phyloP scores from a whole-genome alignment of 2,113 vertebrate species.

The Sceloporus tristichus region DNA sequence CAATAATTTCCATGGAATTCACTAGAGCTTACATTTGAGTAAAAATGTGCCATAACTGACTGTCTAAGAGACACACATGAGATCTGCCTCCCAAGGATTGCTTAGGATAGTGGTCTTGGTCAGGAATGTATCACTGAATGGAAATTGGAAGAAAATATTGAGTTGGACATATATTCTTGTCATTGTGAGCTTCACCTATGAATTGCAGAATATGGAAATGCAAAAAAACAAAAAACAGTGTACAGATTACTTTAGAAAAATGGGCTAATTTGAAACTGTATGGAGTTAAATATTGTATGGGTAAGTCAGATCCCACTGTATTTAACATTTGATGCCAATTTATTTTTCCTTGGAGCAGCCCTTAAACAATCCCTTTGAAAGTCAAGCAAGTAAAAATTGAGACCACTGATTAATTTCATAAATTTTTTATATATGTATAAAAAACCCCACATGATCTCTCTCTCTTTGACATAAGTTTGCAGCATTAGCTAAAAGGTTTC shows the following conservation, averaged over 20 bases:
- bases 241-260: neutral
- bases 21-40: neutral
- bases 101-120: neutral
- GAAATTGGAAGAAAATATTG: neutral
- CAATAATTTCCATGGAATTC: neutral
- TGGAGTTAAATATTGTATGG: neutral
- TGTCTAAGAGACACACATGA: neutral
- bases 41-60: too few species aligned
- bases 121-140: neutral
- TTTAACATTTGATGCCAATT: conserved; percentile 33
- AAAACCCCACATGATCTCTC: conserved; percentile 1
- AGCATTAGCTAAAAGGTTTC: conserved; percentile 36
- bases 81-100: neutral
- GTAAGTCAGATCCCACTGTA: neutral
- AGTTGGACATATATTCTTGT: neutral
- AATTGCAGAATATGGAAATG: too few species aligned
- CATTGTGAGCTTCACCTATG: neutral
- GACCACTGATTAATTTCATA: neutral
- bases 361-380: conserved; percentile 1
- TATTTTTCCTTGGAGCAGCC: neutral
- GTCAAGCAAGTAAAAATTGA: conserved; percentile 32
- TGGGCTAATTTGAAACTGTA: neutral
- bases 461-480: conserved; percentile 23
- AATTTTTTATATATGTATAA: conserved; percentile 26
- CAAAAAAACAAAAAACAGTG: neutral